phyloP scores from a whole-genome alignment of 2,888 invertebrate species.

The Chouioia cunea region DNA sequence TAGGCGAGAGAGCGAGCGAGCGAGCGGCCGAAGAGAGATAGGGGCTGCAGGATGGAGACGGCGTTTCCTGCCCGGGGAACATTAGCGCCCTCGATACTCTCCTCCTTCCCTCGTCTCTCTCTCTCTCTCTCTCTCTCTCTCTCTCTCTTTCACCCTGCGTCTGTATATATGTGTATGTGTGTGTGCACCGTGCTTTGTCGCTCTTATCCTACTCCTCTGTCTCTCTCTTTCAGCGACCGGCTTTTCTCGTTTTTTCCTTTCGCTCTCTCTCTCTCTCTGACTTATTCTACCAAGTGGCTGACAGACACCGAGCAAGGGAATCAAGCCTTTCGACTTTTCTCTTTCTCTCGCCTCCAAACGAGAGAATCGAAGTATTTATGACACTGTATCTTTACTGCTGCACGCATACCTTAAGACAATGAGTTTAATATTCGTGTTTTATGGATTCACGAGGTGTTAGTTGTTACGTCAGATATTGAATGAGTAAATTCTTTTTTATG shows the following conservation, averaged over 20 bases:
- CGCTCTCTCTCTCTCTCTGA: constrained; percentile 10
- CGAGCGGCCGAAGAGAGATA: constrained; percentile 57
- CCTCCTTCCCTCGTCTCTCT: constrained; percentile 45
- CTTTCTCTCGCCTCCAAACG: neutral
- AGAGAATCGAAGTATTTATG: constrained; percentile 24
- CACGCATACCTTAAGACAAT: constrained; percentile 30
- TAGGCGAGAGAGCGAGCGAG: constrained; percentile 64
- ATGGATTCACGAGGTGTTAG: neutral
- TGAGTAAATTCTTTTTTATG: neutral
- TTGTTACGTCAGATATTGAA: neutral
- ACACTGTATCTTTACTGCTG: constrained; percentile 32
- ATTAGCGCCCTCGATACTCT: constrained; percentile 67
- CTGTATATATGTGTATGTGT: constrained; percentile 17
- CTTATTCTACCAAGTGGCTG: constrained; percentile 1
- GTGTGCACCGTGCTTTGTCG: constrained; percentile 28
- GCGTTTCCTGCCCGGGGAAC: constrained; percentile 68
- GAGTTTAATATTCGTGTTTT: constrained; percentile 36
- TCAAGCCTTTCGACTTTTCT: constrained; percentile 37
- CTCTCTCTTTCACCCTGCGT: constrained; percentile 18
- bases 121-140: constrained; percentile 26
- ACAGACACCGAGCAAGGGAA: constrained; percentile 40
- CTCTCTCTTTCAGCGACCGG: constrained; percentile 8
- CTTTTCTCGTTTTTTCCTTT: constrained; percentile 13
- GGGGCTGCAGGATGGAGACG: constrained; percentile 67
- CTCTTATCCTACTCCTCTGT: constrained; percentile 15